Base-by-base conservation (phyloP, 2,113 vertebrate species). In the Tychaedon coryphoeus region DNA sequence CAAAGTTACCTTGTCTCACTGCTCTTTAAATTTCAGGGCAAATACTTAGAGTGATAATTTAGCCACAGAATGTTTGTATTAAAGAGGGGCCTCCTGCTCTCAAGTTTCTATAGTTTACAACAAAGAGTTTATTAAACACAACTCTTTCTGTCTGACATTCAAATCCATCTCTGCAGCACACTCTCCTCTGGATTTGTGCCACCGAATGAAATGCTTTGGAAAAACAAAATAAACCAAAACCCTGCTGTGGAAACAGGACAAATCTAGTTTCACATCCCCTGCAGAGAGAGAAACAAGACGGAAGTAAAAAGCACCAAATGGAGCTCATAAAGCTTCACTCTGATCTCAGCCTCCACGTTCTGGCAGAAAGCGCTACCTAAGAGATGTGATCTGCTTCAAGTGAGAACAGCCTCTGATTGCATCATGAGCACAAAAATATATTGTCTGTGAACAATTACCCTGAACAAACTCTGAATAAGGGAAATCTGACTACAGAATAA, bases 201-300 rank as follows among this genome's bases (percentile, higher is more conserved):
- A 97, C 79, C 83, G 10, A 97, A 97, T 97, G 94, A 97, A 97
- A 97, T 90, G 97, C 96, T 96, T 95, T 85, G 87, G 97, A 96
- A 95, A 97, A 98, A 93, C 89, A 98, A 98, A 97, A 97, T 86
- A 97, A 93, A 97, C 96, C 95, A 97, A 97, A 98, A 97, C 96
- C 97, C 97, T 94, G 95, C 97, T 97, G 74, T 74, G 95, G 94
- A 97, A 97, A 97, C 85, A 97, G 86, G 95, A 96, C 96, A 96
- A 95, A 97, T 95, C 93, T 90, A 97, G 93, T 96, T 97, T 97
- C 92, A 96, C 95, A 95, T 95, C 96, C 93, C 88, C 94, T 97
- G 85, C 81, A 91, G 78, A 97, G 93, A 97, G n/a, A 97, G 94
- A 96, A 97, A 97, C 96, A 94, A 97, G 90, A 96, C 83, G 92